Evolutionary conservation across 1,140 invertebrate genomes (phyloP).

Genomic region (Plutomurus gul): DNA sequence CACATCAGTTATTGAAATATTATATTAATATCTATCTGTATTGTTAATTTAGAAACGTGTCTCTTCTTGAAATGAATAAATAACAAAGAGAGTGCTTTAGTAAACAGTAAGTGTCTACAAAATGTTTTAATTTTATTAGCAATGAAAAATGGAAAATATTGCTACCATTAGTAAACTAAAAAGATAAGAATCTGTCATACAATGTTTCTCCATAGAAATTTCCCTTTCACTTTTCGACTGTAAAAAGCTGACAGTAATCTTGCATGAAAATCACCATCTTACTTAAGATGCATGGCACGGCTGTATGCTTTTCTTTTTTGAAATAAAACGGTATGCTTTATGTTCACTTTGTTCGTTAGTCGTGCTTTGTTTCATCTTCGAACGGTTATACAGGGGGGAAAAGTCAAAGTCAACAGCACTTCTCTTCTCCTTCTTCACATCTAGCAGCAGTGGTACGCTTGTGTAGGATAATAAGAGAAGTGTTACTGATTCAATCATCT

Average conservation of each 20-base stretch:
- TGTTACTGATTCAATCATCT: background rate
- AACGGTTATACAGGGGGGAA: too few species aligned
- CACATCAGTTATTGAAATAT: too few species aligned
- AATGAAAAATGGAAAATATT: too few species aligned
- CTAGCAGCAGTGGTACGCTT: too few species aligned
- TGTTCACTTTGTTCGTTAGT: background rate
- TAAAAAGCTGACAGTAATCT: background rate
- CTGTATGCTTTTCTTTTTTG: background rate
- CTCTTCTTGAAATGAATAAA: too few species aligned
- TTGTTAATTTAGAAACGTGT: too few species aligned
- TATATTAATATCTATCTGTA: too few species aligned
- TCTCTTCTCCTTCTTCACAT: background rate
- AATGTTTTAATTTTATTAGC: too few species aligned
- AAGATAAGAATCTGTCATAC: conserved; percentile 14
- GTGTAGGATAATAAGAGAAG: background rate
- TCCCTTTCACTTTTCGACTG: conserved; percentile 4
- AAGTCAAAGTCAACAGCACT: background rate
- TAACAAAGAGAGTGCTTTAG: too few species aligned
- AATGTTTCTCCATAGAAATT: conserved; percentile 8
- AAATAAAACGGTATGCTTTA: background rate
- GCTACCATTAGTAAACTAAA: too few species aligned
- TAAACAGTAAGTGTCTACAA: too few species aligned
- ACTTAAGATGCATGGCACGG: background rate
- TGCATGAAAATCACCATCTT: background rate
- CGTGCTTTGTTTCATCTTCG: conserved; percentile 8